Evolutionary conservation across 2,113 vertebrate species (phyloP), one percentile per base, ranked within the genome.

Genomic region (Peromyscus leucopus): DNA sequence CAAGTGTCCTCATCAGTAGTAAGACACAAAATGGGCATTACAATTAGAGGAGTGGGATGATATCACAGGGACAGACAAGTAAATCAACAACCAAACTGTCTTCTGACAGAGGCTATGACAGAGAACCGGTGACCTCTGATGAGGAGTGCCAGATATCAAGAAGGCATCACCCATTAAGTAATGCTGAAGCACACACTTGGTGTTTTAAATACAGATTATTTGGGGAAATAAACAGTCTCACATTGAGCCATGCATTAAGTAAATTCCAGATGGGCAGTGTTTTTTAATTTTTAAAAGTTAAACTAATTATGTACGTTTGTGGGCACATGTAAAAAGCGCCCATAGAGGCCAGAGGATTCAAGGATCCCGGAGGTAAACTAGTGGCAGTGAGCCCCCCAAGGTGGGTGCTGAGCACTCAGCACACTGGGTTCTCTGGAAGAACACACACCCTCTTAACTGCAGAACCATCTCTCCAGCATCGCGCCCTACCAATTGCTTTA

Each of bases 11-110:
- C 26, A 59, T 92, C n/a, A 87, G 63, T 79, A 90, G 69, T 75
- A 91, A 95, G 65, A 74, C 48, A 91, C 1, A 61, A 21, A 22
- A 17, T 42, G 42, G 16, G 71, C 55, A 92, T 48, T 84, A 79
- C 46, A 95, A 96, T 92, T 72, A 67, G 84, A 87, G 76, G 22
- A 91, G 3, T 51, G 4, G 88, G 24, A 39, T n/a, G 84, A 36
- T 28, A 39, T 72, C 65, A 89, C 78, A 85, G 83, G 74, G 78
- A n/a, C 9, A 96, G 63, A 74, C 0, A 92, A 10, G 33, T 33
- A 12, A 61, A 76, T 57, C 22, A 85, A 71, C 39, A 92, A 28
- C 26, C 79, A 33, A 90, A 90, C 0, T 55, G 15, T 88, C 22
- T 80, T 21, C 31, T 75, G 59, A 90, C 2, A 85, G 22, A 78